Base-by-base conservation (phyloP, 2,888 invertebrate genomes). In the Pemphredon lugubris region DNA sequence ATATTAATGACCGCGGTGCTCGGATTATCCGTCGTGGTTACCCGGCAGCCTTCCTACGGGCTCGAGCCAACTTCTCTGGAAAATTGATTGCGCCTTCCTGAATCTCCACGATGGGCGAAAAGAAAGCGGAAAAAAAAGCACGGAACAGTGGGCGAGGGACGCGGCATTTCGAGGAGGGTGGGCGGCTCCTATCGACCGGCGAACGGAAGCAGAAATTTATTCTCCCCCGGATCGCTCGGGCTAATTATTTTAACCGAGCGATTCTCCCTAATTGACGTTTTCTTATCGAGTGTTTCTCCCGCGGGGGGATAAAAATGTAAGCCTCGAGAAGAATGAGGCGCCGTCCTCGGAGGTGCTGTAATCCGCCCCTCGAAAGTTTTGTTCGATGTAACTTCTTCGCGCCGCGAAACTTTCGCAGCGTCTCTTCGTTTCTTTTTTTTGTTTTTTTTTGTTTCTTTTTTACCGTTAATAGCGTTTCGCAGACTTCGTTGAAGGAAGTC, bases 1-100 rank as follows among this genome's bases (percentile, higher is more conserved):
- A 78, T 86, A 87, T 87, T 87, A 86, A 87, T 87, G 87, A 87
- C 82, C 78, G 55, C 61, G 68, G 71, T 70, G 69, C 77, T 78
- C 73, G 84, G 86, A 87, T 87, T 87, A 87, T 79, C 73, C 77
- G 58, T 59, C 57, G 69, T 70, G 74, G 75, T 79, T 79, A 74
- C 64, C 67, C 66, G 21, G 30, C 50, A 71, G 63, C 58, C 45
- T 59, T 57, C 57, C 45, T 57, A 47, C 75, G 50, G 58, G 61
- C 51, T 48, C 37, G 53, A 60, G 67, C 60, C 57, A 79, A 73
- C 71, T 76, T 68, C 48, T 51, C 57, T 11, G 73, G 77, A 68
- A 80, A 80, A 80, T 80, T 80, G 73, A 80, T 80, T 80, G 75
- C 76, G 61, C 69, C 64, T 63, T 58, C 59, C 54, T 39, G 59